Evolutionary conservation across 2,888 invertebrate genomes (phyloP).

Genomic region (Cheilosia pagana): DNA sequence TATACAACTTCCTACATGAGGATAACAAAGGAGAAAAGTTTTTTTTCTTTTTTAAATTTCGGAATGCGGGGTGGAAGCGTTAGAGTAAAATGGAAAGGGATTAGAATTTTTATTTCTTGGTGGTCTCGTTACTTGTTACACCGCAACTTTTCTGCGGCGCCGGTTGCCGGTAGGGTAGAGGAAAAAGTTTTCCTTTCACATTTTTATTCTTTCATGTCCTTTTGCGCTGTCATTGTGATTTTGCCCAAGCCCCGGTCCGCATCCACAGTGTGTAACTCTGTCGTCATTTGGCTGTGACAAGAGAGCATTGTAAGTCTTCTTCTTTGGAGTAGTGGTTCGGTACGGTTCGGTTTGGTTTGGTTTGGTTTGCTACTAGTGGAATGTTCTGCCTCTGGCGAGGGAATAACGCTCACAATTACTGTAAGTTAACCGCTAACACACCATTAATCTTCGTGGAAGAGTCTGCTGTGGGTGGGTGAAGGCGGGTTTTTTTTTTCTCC

Average conservation of each 20-base stretch:
- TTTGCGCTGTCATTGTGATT: slow-evolving; percentile 67
- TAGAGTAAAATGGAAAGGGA: slow-evolving; percentile 38
- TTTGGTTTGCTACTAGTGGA: slow-evolving; percentile 23
- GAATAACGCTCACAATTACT: slow-evolving; percentile 74
- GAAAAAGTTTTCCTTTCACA: slow-evolving; percentile 49
- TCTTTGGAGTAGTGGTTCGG: slow-evolving; percentile 6
- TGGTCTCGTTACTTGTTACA: slow-evolving; percentile 71
- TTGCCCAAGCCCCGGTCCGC: slow-evolving; percentile 27
- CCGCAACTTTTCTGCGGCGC: slow-evolving; percentile 42
- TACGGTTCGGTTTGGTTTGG: neutral
- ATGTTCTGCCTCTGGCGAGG: slow-evolving; percentile 62
- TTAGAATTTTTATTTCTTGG: slow-evolving; percentile 63
- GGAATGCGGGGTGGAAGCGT: slow-evolving; percentile 8
- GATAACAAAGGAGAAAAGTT: slow-evolving; percentile 53
- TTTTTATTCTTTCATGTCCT: slow-evolving; percentile 22
- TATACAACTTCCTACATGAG: slow-evolving; percentile 55
- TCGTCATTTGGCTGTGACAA: slow-evolving; percentile 70
- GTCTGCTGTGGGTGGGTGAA: slow-evolving; percentile 23
- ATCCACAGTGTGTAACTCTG: slow-evolving; percentile 48
- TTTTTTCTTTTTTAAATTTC: slow-evolving; percentile 22
- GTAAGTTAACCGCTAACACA: slow-evolving; percentile 75
- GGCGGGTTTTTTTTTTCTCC: slow-evolving; percentile 19
- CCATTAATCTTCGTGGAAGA: slow-evolving; percentile 69
- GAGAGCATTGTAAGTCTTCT: slow-evolving; percentile 65
- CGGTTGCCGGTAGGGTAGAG: slow-evolving; percentile 1